Percentiles rank a stretch among this genome's conserved stretches.
Evolutionary conservation across 2,797 vertebrate genomes (phyloP).

Genomic region (Tarsius wallacei): DNA sequence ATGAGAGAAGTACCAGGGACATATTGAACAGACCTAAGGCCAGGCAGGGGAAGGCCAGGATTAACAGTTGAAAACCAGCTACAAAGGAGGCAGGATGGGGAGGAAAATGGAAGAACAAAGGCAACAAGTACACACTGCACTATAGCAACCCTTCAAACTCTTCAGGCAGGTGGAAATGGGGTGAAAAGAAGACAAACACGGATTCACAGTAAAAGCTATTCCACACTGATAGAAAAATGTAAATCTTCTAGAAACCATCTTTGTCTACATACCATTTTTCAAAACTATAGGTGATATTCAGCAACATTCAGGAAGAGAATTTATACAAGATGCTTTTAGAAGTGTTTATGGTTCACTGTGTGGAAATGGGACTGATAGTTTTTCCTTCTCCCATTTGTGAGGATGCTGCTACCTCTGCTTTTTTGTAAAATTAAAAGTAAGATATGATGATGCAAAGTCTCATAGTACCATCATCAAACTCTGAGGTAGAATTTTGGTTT

Average conservation of each 20-base stretch:
- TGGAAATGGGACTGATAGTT: background rate
- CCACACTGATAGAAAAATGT: slow-evolving; percentile 21
- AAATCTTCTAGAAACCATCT: slow-evolving; percentile 34
- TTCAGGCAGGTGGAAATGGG: background rate
- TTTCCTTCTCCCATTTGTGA: background rate
- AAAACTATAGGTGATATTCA: background rate
- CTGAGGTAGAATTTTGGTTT: background rate
- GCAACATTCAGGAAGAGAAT: background rate
- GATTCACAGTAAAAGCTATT: background rate
- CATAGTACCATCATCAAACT: accelerated
- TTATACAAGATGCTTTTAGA: background rate
- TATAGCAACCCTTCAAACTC: background rate
- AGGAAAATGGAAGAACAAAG: background rate
- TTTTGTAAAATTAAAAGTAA: background rate
- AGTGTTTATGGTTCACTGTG: background rate
- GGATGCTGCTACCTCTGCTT: background rate
- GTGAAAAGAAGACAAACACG: too few relatives aligned
- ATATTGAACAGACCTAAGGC: background rate
- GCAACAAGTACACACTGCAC: background rate
- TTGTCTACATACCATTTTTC: background rate
- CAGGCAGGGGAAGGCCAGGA: background rate
- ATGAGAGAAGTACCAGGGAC: background rate
- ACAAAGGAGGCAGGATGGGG: background rate
- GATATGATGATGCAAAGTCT: background rate
- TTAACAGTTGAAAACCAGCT: background rate